A percentile compares a stretch with the other conserved stretches of the same genome.
Evolutionary conservation across 2,797 vertebrate genomes (phyloP).

Genomic region (Limnodromus scolopaceus): DNA sequence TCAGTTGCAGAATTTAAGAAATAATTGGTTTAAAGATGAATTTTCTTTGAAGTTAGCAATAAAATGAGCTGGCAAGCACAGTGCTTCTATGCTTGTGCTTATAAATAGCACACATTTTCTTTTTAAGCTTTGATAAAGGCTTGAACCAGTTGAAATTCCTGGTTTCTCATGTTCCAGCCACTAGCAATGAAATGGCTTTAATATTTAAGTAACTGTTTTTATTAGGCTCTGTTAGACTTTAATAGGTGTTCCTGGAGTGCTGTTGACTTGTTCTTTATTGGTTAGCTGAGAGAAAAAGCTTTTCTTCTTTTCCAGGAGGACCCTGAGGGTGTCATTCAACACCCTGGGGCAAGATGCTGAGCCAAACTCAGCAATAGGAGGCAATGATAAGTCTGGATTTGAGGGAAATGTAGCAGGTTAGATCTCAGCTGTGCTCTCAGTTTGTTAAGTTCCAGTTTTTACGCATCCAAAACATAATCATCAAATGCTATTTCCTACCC

Average conservation of each 20-base stretch:
- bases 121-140: slow-evolving; percentile 16
- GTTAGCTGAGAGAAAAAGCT: slow-evolving; percentile 32
- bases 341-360: background rate
- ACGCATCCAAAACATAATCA: background rate
- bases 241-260: slow-evolving; percentile 51
- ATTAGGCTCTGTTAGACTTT: slow-evolving; percentile 51
- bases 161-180: slow-evolving; percentile 16
- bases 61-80: background rate
- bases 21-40: background rate
- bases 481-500: background rate
- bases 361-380: background rate
- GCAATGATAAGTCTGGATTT: background rate
- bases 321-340: slow-evolving; percentile 32
- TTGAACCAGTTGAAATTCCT: background rate
- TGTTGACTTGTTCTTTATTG: slow-evolving; percentile 35
- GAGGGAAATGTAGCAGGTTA: background rate
- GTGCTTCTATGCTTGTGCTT: background rate
- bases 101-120: slow-evolving; percentile 28
- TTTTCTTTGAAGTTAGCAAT: slow-evolving; percentile 12
- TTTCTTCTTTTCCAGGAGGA: slow-evolving; percentile 50
- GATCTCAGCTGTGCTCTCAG: background rate
- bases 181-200: slow-evolving; percentile 44
- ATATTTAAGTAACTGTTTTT: slow-evolving; percentile 59
- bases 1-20: background rate
- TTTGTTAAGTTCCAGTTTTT: background rate